These are phyloP conservation scores for Medauroidea extradentata DNA, from an alignment of 1,140 invertebrate species.

Conservation along the genomic window DNA sequence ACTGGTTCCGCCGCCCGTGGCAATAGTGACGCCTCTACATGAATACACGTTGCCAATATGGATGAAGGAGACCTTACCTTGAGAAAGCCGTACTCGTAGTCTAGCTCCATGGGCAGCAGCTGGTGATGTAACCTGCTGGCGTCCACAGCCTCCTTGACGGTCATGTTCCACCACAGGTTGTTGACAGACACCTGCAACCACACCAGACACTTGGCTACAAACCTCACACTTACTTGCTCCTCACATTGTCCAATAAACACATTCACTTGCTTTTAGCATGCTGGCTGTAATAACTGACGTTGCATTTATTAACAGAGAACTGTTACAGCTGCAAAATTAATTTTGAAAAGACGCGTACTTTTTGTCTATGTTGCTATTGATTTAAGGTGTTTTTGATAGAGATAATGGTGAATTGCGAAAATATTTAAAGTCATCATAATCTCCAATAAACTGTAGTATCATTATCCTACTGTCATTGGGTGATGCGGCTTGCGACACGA, in stretches of 20 bases:
- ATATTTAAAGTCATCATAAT: too few species aligned
- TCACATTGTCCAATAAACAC: too few species aligned
- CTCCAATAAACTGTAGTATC: too few species aligned
- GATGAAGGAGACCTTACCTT: too few species aligned
- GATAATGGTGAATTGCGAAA: too few species aligned
- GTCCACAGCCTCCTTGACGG: constrained; percentile 53
- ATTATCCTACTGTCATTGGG: too few species aligned
- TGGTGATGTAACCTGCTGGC: constrained; percentile 14
- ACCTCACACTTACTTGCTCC: neutral
- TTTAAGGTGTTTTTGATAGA: too few species aligned
- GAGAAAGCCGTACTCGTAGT: constrained; percentile 10
- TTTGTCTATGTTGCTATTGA: neutral
- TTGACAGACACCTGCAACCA: constrained; percentile 38
- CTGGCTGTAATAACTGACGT: neutral
- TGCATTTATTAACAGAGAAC: neutral
- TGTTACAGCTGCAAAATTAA: neutral
- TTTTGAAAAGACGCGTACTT: neutral
- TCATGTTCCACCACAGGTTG: constrained; percentile 50
- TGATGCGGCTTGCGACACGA: too few species aligned
- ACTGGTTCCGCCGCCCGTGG: too few species aligned
- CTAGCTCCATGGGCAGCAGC: constrained; percentile 11
- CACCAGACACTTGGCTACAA: neutral
- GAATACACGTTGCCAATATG: too few species aligned
- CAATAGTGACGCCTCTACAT: too few species aligned
- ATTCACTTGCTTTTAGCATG: too few species aligned